Evolutionary conservation across 2,888 invertebrate species (phyloP).

Genomic region (Eutolmus rufibarbis): DNA sequence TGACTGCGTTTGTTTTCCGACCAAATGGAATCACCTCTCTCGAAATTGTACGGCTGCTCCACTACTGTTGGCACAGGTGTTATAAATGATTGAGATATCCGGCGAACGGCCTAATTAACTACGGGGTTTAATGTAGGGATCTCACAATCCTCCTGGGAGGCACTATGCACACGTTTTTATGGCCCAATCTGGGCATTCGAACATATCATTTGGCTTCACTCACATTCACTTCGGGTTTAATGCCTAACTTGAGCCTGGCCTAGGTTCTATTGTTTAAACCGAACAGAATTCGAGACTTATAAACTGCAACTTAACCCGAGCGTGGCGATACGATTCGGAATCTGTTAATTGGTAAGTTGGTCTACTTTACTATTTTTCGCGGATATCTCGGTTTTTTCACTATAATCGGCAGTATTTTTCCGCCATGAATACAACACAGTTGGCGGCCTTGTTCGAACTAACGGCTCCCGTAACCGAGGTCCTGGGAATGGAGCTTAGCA

Average conservation of each 20-base stretch:
- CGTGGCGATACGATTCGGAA: not conserved
- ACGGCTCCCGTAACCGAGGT: conserved; percentile 55
- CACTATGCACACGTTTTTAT: not conserved
- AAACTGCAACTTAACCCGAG: not conserved
- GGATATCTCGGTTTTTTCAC: conserved; percentile 4
- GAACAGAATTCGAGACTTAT: not conserved
- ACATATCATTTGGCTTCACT: not conserved
- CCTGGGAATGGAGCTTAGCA: conserved; percentile 55
- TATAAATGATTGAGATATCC: not conserved
- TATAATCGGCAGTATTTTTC: not conserved
- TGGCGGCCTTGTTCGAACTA: conserved; percentile 62
- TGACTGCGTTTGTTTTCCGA: conserved; percentile 6
- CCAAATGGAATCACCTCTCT: not conserved
- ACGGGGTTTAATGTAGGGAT: not conserved
- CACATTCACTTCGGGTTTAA: not conserved
- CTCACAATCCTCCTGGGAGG: not conserved
- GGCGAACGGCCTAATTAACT: not conserved
- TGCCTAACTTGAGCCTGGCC: not conserved
- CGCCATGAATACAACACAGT: conserved; percentile 52
- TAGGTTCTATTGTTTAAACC: not conserved
- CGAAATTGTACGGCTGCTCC: not conserved
- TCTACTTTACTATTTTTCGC: not conserved
- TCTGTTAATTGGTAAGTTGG: not conserved
- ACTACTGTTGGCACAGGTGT: not conserved
- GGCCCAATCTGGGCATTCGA: not conserved